Evolutionary conservation across 2,888 invertebrate species (phyloP).

Genomic region (Notocelia uddmanniana): DNA sequence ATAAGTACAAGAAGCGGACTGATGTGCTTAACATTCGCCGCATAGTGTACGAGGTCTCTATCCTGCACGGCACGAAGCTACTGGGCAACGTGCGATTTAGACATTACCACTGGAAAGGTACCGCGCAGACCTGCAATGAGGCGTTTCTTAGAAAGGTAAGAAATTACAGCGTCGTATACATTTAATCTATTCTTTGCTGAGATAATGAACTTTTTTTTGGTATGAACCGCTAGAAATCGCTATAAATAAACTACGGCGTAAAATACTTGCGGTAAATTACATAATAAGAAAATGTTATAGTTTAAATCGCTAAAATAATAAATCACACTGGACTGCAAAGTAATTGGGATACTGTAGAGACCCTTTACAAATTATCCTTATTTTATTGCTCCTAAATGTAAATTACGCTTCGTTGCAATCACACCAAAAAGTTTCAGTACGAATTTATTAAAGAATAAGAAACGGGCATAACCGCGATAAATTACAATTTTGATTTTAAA

Average conservation of each 20-base stretch:
- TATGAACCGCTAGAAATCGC: no score
- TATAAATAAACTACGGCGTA: no score
- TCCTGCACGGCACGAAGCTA: constrained; percentile 87
- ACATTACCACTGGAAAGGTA: constrained; percentile 94
- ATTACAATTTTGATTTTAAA: background rate
- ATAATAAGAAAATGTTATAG: no score
- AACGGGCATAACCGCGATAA: background rate
- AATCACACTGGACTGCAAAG: background rate
- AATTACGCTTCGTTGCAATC: background rate
- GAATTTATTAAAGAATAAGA: background rate
- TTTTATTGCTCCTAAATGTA: background rate
- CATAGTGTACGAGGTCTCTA: constrained; percentile 90
- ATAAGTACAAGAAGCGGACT: constrained; percentile 88
- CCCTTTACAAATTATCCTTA: no score
- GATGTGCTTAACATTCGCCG: constrained; percentile 89
- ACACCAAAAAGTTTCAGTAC: background rate
- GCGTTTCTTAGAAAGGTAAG: constrained; percentile 94
- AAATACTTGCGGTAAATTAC: no score
- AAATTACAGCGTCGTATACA: background rate
- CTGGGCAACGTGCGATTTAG: constrained; percentile 90
- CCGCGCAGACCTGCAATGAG: constrained; percentile 95
- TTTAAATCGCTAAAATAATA: no score
- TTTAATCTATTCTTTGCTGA: background rate
- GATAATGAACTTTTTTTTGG: no score
- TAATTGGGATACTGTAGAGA: background rate